Base-by-base conservation (phyloP, 1,140 invertebrate species). In the Hycleus cichorii region DNA sequence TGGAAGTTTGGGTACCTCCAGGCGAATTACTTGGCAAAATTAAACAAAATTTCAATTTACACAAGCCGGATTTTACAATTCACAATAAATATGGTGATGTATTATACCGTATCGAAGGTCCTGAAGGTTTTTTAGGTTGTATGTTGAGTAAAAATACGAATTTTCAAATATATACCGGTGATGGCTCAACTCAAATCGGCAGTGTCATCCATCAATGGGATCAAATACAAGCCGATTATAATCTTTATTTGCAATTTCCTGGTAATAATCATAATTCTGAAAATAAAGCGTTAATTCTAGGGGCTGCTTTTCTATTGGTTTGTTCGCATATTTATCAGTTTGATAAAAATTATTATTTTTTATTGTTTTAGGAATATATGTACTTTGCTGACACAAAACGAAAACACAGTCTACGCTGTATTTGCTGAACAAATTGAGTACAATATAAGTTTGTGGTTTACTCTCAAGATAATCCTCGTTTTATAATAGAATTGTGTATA, bases 121-220 rank as follows among this genome's bases (percentile, higher is more conserved):
- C 80, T 4, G 32, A 62, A 2, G 70, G 74, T 0, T 44, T 49
- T 68, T 72, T 59, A 72, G 70, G 64, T 62, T 69, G 67, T 57
- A 50, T 60, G 25, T 53, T 64, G 58, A 71, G 72, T 39, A 78
- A 73, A 54, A 73, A 78, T 44, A 66, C 70, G 32, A 77, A 75
- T 63, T 80, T 80, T 58, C 76, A 75, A 66, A 75, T 78, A 49
- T 71, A 66, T 67, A 74, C 4, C 64, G 69, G 38, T 65, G 80
- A 82, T 64, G 75, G 75, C 9, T 69, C 78, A 6, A 76, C 75
- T 9, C 76, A 80, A 70, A 70, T 80, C 40, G 80, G 80, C 39
- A 77, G 69, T 55, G 81, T 83, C 57, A 68, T 72, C 26, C 78
- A 82, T 68, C 75, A 74, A 26, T 82, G 80, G 80, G 79, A 82